Evolutionary conservation across 2,888 invertebrate genomes (phyloP), one percentile per base, ranked within the genome.

Genomic region (Kryphioiulus occultus): DNA sequence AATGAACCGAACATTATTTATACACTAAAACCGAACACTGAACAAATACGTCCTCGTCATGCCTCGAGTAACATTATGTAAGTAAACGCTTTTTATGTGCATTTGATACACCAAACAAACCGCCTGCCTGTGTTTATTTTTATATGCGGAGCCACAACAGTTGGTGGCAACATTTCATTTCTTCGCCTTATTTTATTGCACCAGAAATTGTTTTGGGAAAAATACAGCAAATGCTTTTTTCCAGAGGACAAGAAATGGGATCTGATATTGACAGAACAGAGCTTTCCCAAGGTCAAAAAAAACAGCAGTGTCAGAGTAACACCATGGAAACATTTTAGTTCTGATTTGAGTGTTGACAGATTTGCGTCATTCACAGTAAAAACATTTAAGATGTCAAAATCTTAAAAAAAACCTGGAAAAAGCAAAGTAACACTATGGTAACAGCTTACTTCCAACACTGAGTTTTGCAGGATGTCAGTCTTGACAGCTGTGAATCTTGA

Each of bases 1-100:
- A 59, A 59, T 59, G 59, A 59, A n/a, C 59, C 19, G n/a, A 59
- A 59, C 59, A 59, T n/a, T 59, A 59, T 59, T 59, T 59, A 59
- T 59, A 59, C 59, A 59, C 59, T 7, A 59, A 59, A 59, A 59
- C 59, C 59, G n/a, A n/a, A 59, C 59, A 59, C 59, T 59, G n/a
- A 59, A 59, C 59, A 59, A 59, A 59, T 59, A 59, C 19, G 59
- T n/a, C 19, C 5, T n/a, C n/a, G 59, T 59, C 59, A 59, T 59
- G 59, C 59, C 59, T 59, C 59, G 59, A 59, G 59, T 59, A 59
- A 59, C 59, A 59, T 59, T 59, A 59, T 3, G 9, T n/a, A 59
- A 59, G 59, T 59, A 53, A 53, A 53, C 1, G 59, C 59, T 59
- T 59, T 59, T 59, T 59, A 59, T 59, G 59, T 59, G 15, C 19